Evolutionary conservation across 35 echinoderm and acorn worm genomes (phyloP).

Genomic region (Ophioderma brevispina): DNA sequence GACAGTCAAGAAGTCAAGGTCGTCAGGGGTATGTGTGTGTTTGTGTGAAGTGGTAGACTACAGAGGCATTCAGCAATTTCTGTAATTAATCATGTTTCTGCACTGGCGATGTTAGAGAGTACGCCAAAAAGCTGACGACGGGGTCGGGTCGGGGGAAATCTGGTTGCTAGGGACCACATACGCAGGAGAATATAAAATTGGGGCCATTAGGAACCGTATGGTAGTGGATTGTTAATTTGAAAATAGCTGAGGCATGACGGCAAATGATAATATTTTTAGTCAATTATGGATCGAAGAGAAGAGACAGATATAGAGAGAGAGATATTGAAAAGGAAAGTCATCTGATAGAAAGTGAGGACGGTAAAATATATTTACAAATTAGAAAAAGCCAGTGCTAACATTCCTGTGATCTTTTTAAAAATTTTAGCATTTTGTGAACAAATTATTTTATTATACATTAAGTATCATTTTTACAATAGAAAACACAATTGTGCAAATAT

Average conservation of each 20-base stretch:
- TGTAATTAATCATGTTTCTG: neutral
- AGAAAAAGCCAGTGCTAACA: no score
- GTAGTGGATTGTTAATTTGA: neutral
- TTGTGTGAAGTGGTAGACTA: neutral
- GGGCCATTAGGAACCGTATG: neutral
- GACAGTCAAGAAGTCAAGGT: neutral
- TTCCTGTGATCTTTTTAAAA: no score
- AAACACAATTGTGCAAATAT: no score
- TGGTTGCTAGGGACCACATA: neutral
- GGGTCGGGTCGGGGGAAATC: neutral
- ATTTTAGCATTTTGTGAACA: no score
- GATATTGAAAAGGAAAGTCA: neutral
- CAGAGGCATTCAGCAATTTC: neutral
- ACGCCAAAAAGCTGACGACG: neutral
- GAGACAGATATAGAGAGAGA: neutral
- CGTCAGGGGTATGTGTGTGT: neutral
- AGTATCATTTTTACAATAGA: no score
- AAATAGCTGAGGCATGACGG: neutral
- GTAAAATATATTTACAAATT: no score
- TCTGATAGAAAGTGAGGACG: no score
- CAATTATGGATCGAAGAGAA: neutral
- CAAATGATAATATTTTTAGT: neutral
- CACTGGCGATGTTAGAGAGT: neutral
- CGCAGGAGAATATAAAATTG: neutral
- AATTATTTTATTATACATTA: no score